These are phyloP conservation scores for Solenodon paradoxus DNA, from an alignment of 2,113 vertebrate species.

Conservation along the genomic window DNA sequence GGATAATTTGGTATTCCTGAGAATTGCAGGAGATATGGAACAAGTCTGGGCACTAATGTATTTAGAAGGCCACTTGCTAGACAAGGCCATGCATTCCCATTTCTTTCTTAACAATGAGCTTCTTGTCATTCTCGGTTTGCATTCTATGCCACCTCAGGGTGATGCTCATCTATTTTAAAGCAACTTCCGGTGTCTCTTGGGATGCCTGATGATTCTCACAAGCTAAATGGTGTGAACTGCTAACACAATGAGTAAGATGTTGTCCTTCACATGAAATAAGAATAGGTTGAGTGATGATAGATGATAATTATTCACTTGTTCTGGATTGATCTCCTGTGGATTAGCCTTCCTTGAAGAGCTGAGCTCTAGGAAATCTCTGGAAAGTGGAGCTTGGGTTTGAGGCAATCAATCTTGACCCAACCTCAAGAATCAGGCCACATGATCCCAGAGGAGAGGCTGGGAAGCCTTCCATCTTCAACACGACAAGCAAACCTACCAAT, in stretches of 20 bases:
- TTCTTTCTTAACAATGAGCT: background rate
- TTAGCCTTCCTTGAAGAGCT: background rate
- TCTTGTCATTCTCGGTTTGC: background rate
- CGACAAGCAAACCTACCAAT: background rate
- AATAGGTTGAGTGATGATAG: background rate
- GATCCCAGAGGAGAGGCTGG: accelerated
- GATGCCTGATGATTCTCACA: background rate
- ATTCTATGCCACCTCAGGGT: accelerated
- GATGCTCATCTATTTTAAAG: background rate
- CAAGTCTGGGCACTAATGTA: background rate
- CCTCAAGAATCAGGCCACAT: background rate
- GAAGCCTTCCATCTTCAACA: background rate
- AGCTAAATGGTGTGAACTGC: too few relatives aligned
- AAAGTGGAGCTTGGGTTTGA: background rate
- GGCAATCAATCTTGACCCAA: too few relatives aligned
- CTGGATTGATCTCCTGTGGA: background rate
- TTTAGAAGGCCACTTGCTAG: background rate
- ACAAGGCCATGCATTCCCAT: background rate
- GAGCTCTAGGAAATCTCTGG: background rate
- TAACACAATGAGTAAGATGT: background rate
- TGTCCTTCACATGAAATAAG: background rate
- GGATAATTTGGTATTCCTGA: background rate
- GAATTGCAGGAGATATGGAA: background rate
- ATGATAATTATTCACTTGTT: background rate
- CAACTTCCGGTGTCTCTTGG: background rate